A percentile compares a stretch with the other conserved stretches of the same genome.
phyloP scores from a whole-genome alignment of 2,113 vertebrate genomes.

The Pongo abelii region DNA sequence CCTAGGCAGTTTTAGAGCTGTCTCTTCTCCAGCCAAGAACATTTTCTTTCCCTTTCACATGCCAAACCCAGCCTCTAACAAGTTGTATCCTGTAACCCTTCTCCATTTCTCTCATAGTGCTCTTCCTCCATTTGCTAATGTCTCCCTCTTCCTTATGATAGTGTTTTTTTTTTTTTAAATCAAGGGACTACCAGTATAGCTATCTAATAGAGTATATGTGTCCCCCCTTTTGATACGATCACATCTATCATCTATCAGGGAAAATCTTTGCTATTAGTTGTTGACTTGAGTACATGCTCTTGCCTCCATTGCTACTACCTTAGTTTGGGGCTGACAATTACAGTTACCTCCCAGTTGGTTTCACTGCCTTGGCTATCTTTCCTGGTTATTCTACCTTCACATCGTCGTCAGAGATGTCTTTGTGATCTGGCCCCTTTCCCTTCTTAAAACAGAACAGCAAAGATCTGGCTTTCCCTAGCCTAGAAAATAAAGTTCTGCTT shows the following conservation, averaged over 20 bases:
- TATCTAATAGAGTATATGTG: not conserved
- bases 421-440: not conserved
- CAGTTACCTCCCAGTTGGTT: not conserved
- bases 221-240: not conserved
- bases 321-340: not conserved
- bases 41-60: constrained; percentile 65
- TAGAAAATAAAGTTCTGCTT: not conserved
- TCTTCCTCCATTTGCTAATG: not conserved
- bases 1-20: constrained; percentile 57
- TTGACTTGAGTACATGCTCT: not conserved
- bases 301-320: not conserved
- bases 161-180: not conserved
- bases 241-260: not conserved
- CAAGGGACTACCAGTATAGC: too few relatives aligned
- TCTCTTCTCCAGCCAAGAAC: constrained; percentile 54
- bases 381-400: not conserved
- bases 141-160: not conserved
- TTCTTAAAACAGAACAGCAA: not conserved
- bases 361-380: not conserved
- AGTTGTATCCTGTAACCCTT: constrained; percentile 1
- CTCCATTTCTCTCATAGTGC: not conserved
- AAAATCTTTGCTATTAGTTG: not conserved
- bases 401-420: not conserved
- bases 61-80: constrained; percentile 47
- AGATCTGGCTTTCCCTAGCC: not conserved